Evolutionary conservation across 1,140 invertebrate genomes (phyloP), one percentile per base, ranked within the genome.

Genomic region (Globodera rostochiensis): DNA sequence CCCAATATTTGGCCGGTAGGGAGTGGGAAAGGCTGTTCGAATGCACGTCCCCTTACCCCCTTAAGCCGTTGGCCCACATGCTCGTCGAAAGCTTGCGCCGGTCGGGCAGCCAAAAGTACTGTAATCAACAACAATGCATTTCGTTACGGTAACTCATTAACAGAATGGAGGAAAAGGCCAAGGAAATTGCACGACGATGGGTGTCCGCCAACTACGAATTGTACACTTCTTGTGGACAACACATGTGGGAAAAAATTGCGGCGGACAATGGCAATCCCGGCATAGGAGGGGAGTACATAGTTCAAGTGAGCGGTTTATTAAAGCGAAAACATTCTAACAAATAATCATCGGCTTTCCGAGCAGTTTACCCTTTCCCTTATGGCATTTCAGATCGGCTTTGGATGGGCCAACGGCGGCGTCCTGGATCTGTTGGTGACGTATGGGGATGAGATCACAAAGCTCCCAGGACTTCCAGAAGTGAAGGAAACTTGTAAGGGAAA

Each of bases 1-100:
- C 49, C 21, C 11, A 80, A 80, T n/a, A 66, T 78, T 47, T 80
- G 79, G 79, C 79, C 79, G 79, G 70, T 78, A 57, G 80, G 11
- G 70, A 36, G 36, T 36, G n/a, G 15, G 47, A 1, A 6, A 9
- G 11, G 70, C 19, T 7, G 4, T n/a, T 36, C 36, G 36, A 45
- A 76, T 47, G 70, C 8, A 78, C 47, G 21, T 15, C 21, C 25
- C 15, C 53, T 74, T 9, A 50, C 3, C 57, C 50, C 7, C 0
- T 66, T 53, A 71, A 80, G 79, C 57, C 57, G 3, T 36, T 46
- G 13, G 3, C 57, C 49, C 79, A 80, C 21, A 80, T 80, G 79
- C 47, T 47, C 60, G 49, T 80, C 36, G 8, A 66, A 45, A 76
- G 79, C 21, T 80, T 74, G 9, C 50, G 57, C 15, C 70, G 60